phyloP scores from a whole-genome alignment of 2,888 invertebrate genomes.

The Cyaniris semiargus region DNA sequence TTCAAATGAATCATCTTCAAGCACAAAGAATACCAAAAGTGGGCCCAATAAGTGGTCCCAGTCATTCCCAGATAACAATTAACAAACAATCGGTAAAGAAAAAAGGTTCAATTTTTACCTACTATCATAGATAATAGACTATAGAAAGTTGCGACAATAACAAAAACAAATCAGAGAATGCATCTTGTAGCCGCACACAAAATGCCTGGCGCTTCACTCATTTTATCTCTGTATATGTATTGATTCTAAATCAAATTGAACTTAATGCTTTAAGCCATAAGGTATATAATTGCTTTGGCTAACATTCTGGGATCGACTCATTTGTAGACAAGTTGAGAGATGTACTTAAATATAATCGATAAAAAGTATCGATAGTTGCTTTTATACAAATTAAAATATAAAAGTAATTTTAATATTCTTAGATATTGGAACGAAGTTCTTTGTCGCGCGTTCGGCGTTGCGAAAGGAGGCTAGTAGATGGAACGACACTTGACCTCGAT shows the following conservation, averaged over 20 bases:
- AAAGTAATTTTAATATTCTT: too few species aligned
- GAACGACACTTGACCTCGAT: too few species aligned
- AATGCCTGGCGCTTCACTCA: slow-evolving; percentile 44
- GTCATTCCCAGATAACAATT: background rate
- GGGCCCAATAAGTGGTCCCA: background rate
- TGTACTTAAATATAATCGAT: background rate
- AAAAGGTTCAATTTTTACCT: background rate
- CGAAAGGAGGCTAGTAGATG: too few species aligned
- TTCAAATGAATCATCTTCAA: background rate
- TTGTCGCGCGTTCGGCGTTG: too few species aligned
- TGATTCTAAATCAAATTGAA: slow-evolving; percentile 16
- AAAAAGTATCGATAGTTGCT: slow-evolving; percentile 10
- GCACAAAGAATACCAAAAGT: background rate
- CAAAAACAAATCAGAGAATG: slow-evolving; percentile 53
- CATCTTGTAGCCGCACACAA: slow-evolving; percentile 49
- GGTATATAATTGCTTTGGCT: background rate
- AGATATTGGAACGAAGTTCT: too few species aligned
- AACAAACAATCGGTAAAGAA: slow-evolving; percentile 9
- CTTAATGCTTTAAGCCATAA: background rate
- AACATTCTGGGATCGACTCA: background rate
- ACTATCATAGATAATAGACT: slow-evolving; percentile 36
- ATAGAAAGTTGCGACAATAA: slow-evolving; percentile 50
- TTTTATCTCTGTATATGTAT: slow-evolving; percentile 39
- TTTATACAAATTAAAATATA: background rate
- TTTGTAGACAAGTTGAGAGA: background rate